Conservation (phyloP, 2,113 vertebrate genomes). For the Sinocyclocheilus grahami region DNA sequence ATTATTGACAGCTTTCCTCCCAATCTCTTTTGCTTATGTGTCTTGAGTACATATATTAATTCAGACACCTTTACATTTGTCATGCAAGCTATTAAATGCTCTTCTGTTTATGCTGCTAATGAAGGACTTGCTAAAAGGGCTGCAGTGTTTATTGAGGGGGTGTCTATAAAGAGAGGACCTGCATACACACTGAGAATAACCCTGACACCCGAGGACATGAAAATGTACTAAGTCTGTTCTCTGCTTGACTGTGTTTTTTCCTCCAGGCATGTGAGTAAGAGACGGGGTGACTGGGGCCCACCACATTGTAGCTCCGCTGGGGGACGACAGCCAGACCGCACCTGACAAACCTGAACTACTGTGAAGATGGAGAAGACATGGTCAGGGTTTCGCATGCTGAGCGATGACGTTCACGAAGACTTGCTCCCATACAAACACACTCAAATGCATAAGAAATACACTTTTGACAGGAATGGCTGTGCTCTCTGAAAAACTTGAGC, state of each 20-base stretch:
- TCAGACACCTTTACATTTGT: neutral
- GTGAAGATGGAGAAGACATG: neutral
- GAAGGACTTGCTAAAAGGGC: conserved; percentile 50
- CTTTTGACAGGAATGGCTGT: conserved; percentile 49
- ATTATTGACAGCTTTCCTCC: neutral
- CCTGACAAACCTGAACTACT: conserved; percentile 35
- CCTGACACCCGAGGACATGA: conserved; percentile 39
- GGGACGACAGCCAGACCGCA: conserved; percentile 47
- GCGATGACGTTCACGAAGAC: conserved; percentile 35
- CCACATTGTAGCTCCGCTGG: conserved; percentile 57
- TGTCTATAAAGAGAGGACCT: neutral
- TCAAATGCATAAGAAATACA: neutral
- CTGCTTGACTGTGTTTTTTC: conserved; percentile 40
- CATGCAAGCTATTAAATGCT: neutral
- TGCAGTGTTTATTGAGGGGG: too few species aligned
- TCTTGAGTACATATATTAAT: neutral
- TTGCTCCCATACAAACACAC: neutral
- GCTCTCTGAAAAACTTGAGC: conserved; percentile 74
- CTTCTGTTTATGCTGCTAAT: conserved; percentile 39
- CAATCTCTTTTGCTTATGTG: neutral
- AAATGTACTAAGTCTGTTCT: conserved; percentile 56
- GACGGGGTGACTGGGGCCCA: conserved; percentile 46
- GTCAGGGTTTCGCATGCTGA: conserved; percentile 16
- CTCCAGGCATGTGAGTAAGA: conserved; percentile 74
- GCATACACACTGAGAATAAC: conserved; percentile 58